Evolutionary conservation across 2,888 invertebrate species (phyloP), one percentile per base, ranked within the genome.

Genomic region (Lysandra bellargus): DNA sequence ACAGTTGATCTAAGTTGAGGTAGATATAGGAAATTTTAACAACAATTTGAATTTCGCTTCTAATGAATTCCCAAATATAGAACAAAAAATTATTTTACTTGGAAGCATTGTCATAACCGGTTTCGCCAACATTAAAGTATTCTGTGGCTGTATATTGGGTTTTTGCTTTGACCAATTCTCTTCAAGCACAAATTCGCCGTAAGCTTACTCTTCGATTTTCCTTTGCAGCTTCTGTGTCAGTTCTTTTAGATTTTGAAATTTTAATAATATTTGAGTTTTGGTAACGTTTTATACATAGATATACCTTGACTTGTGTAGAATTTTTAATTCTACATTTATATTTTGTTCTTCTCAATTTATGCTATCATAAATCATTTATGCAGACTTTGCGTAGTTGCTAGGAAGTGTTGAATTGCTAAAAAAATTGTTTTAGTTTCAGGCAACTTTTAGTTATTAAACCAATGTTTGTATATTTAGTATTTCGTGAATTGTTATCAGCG

Each of bases 81-180:
- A 57, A 14, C 17, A 14, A 57, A 60, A 60, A 4, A 2, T 14
- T 14, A 53, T 14, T 53, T 53, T 53, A 14, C 14, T 14, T 53
- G 53, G 12, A 53, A 2, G 14, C 53, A 53, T 53, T 14, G 53
- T 53, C n/a, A 23, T 89, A 85, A 81, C 81, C 84, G 84, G 84
- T 89, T 87, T 88, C 87, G 85, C 86, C 87, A 85, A 85, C 86
- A 82, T 87, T 87, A 87, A 91, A n/a, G n/a, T 91, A 90, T 90
- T 88, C 87, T 86, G 84, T 85, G 83, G 85, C 85, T 88, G 89
- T 87, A 88, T 88, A 88, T 89, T 89, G 89, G 88, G 89, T 89
- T 89, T 90, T 89, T 88, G 83, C 85, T 86, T 87, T 86, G 84
- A 86, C 81, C 81, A 85, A 85, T 87, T 87, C 84, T 84, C 86